phyloP scores from a whole-genome alignment of 2,113 vertebrate genomes.

The Vidua chalybeata region DNA sequence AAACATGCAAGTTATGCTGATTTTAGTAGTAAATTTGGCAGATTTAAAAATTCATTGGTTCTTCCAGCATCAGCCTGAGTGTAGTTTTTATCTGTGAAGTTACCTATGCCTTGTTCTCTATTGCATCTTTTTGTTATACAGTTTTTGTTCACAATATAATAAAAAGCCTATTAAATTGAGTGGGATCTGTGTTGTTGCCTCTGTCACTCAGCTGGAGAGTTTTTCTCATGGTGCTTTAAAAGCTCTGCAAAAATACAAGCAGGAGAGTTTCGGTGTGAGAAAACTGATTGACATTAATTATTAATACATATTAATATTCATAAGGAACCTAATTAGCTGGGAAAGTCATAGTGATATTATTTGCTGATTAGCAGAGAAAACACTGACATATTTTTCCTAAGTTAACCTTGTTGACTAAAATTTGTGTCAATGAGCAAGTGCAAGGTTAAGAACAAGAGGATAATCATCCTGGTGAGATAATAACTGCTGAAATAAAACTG shows the following conservation, averaged over 20 bases:
- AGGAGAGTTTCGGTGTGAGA: background rate
- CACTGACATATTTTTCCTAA: conserved; percentile 32
- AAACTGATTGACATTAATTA: conserved; percentile 37
- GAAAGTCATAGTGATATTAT: conserved; percentile 42
- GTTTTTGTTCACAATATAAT: background rate
- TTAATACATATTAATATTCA: conserved; percentile 57
- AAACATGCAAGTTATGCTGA: background rate
- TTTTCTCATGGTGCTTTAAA: background rate
- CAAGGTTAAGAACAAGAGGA: conserved; percentile 47
- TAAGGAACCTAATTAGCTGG: conserved; percentile 33
- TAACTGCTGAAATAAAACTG: background rate
- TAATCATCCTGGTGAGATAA: background rate
- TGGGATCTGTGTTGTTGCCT: background rate
- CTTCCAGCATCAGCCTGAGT: background rate
- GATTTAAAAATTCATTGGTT: background rate
- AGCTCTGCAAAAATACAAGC: background rate
- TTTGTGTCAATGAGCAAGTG: conserved; percentile 29
- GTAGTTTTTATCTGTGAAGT: background rate
- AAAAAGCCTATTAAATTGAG: background rate
- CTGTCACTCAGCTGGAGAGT: background rate
- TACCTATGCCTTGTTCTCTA: background rate
- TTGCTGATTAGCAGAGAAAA: conserved; percentile 60
- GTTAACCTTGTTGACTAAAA: conserved; percentile 54
- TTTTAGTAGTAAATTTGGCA: background rate
- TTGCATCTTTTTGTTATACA: background rate